These are phyloP conservation scores for Carassius auratus DNA, from an alignment of 2,113 vertebrate species.

Conservation along the genomic window DNA sequence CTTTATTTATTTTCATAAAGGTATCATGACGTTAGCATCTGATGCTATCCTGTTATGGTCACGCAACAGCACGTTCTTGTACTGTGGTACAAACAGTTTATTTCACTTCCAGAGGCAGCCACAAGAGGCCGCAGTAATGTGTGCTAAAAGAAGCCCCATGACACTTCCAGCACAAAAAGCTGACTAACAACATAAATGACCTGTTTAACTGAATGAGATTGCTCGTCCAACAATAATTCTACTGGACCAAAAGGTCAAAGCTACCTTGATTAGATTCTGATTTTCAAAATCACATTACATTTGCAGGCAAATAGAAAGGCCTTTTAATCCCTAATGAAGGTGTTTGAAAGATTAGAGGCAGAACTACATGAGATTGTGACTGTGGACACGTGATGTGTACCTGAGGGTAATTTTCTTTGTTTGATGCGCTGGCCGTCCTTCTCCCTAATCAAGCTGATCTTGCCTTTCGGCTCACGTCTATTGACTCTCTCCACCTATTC, in stretches of 20 bases:
- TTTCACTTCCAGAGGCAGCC: constrained; percentile 5
- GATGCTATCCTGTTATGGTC: neutral
- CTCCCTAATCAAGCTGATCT: constrained; percentile 57
- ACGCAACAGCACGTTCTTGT: too few relatives aligned
- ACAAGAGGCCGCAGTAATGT: constrained; percentile 54
- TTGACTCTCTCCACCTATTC: constrained; percentile 36
- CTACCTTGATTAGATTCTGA: constrained; percentile 53
- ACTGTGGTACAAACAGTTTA: neutral
- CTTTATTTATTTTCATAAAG: neutral
- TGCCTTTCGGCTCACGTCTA: constrained; percentile 45
- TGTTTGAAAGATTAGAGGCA: constrained; percentile 50
- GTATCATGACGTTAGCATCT: neutral
- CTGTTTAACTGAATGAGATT: constrained; percentile 47
- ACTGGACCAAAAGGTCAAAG: constrained; percentile 52
- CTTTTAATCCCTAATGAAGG: constrained; percentile 52
- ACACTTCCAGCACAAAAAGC: constrained; percentile 27
- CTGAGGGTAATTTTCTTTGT: constrained; percentile 43
- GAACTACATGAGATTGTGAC: constrained; percentile 32
- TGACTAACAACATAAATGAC: constrained; percentile 41
- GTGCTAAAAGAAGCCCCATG: constrained; percentile 14
- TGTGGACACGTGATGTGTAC: constrained; percentile 39
- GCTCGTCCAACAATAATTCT: constrained; percentile 46
- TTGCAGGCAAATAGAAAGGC: constrained; percentile 36
- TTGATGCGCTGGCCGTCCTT: constrained; percentile 45
- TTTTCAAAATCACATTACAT: constrained; percentile 54